Percentiles rank a stretch among this genome's conserved stretches.
Evolutionary conservation across 1,140 invertebrate species (phyloP).

Genomic region (Orius insidiosus): DNA sequence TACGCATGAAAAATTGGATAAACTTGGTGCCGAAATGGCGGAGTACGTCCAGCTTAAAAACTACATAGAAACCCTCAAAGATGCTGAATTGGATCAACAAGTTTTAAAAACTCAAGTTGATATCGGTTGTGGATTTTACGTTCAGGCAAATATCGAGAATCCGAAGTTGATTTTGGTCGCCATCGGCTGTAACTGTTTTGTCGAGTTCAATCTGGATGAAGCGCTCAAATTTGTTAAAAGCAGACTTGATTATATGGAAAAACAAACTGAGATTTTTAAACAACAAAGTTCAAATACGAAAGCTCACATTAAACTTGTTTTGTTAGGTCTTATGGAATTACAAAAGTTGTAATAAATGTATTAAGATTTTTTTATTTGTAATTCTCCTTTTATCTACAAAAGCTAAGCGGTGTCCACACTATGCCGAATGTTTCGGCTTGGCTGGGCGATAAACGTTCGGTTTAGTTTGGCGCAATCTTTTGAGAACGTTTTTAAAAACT

Average conservation of each 20-base stretch:
- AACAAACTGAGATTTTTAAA: constrained; percentile 37
- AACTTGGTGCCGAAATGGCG: constrained; percentile 45
- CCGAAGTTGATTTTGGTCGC: constrained; percentile 49
- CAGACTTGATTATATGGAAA: constrained; percentile 43
- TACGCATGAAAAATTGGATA: constrained; percentile 38
- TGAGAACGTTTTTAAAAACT: no score
- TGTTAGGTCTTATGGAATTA: constrained; percentile 43
- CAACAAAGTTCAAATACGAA: constrained; percentile 55
- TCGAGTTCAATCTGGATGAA: constrained; percentile 50
- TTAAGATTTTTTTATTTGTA: no score
- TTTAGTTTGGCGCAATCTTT: no score
- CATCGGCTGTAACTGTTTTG: constrained; percentile 53
- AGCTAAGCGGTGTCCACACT: no score
- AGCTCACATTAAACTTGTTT: constrained; percentile 61
- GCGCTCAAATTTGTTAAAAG: constrained; percentile 55
- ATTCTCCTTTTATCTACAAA: no score
- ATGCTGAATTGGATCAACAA: constrained; percentile 28
- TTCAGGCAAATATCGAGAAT: constrained; percentile 50
- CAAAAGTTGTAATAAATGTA: constrained; percentile 14
- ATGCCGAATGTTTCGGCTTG: no score
- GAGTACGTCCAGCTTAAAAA: constrained; percentile 56
- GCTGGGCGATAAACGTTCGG: no score
- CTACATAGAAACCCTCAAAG: constrained; percentile 35
- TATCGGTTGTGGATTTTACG: constrained; percentile 55
- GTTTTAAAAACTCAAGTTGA: constrained; percentile 61